Evolutionary conservation across 1,140 invertebrate genomes (phyloP).

Genomic region (Nasonia giraulti): DNA sequence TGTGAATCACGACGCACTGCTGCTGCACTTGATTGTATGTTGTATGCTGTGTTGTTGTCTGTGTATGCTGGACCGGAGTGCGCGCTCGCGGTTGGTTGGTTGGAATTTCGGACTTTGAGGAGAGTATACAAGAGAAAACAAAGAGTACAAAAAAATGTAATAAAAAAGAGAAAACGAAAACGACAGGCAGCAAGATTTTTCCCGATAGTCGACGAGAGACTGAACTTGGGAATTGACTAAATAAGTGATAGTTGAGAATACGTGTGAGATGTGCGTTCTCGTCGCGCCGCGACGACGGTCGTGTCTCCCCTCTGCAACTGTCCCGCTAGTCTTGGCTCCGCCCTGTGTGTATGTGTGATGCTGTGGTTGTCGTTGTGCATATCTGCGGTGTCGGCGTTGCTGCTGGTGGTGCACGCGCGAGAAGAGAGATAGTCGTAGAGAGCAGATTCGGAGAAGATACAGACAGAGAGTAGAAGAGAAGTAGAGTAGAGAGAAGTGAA

Average conservation of each 20-base stretch:
- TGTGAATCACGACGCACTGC: background rate
- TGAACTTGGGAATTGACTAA: constrained; percentile 51
- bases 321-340: constrained; percentile 8
- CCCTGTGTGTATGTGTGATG: background rate
- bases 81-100: background rate
- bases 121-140: background rate
- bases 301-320: constrained; percentile 15
- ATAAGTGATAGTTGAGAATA: constrained; percentile 15
- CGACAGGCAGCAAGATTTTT: constrained; percentile 20
- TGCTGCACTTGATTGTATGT: background rate
- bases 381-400: background rate
- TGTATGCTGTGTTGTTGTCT: no score
- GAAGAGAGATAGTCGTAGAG: constrained; percentile 35
- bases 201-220: constrained; percentile 49
- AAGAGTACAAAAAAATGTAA: constrained; percentile 1
- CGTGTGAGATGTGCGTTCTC: constrained; percentile 39
- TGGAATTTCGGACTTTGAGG: background rate
- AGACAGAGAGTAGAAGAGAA: background rate
- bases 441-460: background rate
- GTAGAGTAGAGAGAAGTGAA: background rate
- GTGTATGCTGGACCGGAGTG: constrained; percentile 39
- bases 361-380: background rate
- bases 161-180: constrained; percentile 6
- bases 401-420: background rate
- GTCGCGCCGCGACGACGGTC: constrained; percentile 22